Evolutionary conservation across 2,797 vertebrate genomes (phyloP).

Genomic region (Coranthus polyacanthus): DNA sequence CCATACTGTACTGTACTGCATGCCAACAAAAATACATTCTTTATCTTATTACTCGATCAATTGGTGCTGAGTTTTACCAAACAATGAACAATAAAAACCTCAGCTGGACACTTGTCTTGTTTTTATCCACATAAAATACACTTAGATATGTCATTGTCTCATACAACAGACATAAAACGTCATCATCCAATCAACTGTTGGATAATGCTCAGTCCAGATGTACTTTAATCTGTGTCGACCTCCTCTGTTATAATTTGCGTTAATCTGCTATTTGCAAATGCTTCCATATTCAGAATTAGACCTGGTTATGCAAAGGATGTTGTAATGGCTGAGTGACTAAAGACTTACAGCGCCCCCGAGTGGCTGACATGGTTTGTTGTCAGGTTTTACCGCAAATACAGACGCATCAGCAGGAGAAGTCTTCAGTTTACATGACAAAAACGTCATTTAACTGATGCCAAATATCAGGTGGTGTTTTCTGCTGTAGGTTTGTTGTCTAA

Average conservation of each 20-base stretch:
- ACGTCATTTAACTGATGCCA: too few relatives aligned
- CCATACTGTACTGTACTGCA: background rate
- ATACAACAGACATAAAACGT: background rate
- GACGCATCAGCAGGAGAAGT: background rate
- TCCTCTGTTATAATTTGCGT: conserved; percentile 22
- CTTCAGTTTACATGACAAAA: background rate
- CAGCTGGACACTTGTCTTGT: too few relatives aligned
- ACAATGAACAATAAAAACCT: too few relatives aligned
- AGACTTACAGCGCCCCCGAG: conserved; percentile 52
- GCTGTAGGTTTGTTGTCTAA: background rate
- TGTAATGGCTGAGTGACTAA: background rate
- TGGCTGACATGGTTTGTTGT: too few relatives aligned
- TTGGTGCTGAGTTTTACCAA: too few relatives aligned
- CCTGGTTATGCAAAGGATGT: conserved; percentile 51
- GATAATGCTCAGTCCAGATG: background rate
- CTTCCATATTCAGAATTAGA: conserved; percentile 28
- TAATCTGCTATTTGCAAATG: conserved; percentile 58
- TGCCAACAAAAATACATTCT: too few relatives aligned
- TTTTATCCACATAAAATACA: too few relatives aligned
- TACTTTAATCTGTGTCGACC: conserved; percentile 9
- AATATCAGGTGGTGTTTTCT: too few relatives aligned
- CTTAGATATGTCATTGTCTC: too few relatives aligned
- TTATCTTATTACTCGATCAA: too few relatives aligned
- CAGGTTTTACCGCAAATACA: background rate
- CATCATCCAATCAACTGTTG: background rate